Conservation (phyloP, 2,797 vertebrate species). For the Hybognathus amarus region DNA sequence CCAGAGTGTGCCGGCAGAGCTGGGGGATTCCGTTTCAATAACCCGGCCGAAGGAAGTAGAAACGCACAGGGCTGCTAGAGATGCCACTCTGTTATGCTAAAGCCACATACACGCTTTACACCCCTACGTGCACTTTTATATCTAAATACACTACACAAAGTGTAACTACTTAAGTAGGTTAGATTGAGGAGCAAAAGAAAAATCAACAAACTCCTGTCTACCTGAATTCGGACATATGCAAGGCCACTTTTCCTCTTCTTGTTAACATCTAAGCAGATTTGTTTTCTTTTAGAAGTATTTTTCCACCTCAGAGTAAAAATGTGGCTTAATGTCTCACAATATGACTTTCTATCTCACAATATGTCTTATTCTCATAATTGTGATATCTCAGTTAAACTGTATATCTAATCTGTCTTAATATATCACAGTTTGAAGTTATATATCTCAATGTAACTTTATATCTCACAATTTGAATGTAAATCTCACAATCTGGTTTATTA, state of each 20-base stretch:
- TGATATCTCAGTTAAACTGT: not conserved
- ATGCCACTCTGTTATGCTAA: conserved; percentile 51
- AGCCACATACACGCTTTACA: conserved; percentile 47
- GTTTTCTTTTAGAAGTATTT: not conserved
- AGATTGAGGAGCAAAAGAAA: conserved; percentile 9
- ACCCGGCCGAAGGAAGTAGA: conserved; percentile 77
- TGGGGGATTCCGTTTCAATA: conserved; percentile 78
- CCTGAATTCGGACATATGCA: conserved; percentile 41
- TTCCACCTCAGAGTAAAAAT: not conserved
- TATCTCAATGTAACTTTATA: not conserved
- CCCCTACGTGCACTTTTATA: conserved; percentile 2
- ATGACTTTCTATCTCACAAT: not conserved
- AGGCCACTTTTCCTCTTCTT: conserved; percentile 26
- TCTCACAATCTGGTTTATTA: not conserved
- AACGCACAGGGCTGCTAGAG: conserved; percentile 58
- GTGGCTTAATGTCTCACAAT: not conserved
- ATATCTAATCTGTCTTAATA: not conserved
- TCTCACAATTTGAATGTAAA: not conserved
- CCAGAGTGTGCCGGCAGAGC: conserved; percentile 69
- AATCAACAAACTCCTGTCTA: not conserved
- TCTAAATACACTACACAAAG: not conserved
- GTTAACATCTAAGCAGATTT: conserved; percentile 36
- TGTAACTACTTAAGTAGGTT: not conserved
- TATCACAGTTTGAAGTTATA: not conserved
- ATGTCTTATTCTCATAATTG: not conserved